Conservation (phyloP, 2,888 invertebrate species). For the Spodoptera littoralis region DNA sequence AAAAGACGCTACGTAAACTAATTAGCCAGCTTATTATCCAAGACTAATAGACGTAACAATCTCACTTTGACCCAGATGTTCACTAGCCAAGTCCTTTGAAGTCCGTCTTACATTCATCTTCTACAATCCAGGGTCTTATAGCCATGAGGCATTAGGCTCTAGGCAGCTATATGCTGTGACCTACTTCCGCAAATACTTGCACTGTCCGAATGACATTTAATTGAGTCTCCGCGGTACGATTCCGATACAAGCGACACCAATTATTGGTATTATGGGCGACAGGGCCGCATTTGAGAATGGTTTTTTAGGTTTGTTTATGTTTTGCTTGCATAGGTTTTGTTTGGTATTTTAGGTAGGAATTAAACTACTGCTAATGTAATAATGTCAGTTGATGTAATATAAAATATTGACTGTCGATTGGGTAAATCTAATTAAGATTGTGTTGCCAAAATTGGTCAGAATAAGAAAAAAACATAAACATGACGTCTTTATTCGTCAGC, state of each 20-base stretch:
- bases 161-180: constrained; percentile 17
- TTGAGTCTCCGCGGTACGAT: constrained; percentile 52
- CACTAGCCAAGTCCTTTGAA: constrained; percentile 28
- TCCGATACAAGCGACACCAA: constrained; percentile 48
- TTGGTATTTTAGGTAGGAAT: too few relatives aligned
- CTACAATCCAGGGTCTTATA: constrained; percentile 27
- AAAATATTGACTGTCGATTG: too few relatives aligned
- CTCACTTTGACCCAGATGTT: not conserved
- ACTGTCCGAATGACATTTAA: constrained; percentile 66
- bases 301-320: too few relatives aligned
- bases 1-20: not conserved
- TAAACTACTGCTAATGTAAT: too few relatives aligned
- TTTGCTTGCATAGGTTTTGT: too few relatives aligned
- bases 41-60: not conserved
- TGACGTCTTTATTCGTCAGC: too few relatives aligned
- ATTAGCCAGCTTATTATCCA: too few relatives aligned
- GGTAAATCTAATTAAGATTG: too few relatives aligned
- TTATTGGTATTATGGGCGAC: constrained; percentile 60
- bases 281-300: constrained; percentile 29
- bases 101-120: constrained; percentile 33
- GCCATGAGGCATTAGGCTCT: constrained; percentile 30
- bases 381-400: too few relatives aligned
- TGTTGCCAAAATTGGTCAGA: too few relatives aligned
- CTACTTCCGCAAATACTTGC: constrained; percentile 53
- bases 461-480: too few relatives aligned